Evolutionary conservation across 2,888 invertebrate genomes (phyloP).

Genomic region (Zaprionus obscuricornis): DNA sequence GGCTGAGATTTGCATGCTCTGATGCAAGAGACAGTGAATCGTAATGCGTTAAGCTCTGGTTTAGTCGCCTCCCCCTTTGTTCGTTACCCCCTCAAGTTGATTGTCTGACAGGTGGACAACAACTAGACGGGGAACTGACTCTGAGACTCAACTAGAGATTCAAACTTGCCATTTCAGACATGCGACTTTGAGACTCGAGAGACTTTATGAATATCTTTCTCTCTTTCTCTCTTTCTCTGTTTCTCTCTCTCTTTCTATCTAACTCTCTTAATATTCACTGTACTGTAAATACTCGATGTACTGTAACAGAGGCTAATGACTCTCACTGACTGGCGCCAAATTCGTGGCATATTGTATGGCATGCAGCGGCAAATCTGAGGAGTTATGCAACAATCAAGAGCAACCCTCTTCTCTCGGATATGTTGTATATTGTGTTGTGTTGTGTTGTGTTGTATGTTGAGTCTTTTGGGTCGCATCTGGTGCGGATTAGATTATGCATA

Average conservation of each 20-base stretch:
- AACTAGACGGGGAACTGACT: slow-evolving; percentile 8
- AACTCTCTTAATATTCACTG: no score
- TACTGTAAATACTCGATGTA: no score
- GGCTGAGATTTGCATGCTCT: slow-evolving; percentile 51
- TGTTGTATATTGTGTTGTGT: no score
- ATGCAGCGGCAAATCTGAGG: slow-evolving; percentile 38
- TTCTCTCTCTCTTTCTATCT: no score
- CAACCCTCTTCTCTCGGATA: background rate
- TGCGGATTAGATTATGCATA: slow-evolving; percentile 83
- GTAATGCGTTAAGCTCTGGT: slow-evolving; percentile 58
- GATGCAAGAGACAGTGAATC: slow-evolving; percentile 51
- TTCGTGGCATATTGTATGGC: slow-evolving; percentile 54
- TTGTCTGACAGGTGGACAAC: slow-evolving; percentile 60
- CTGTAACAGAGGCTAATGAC: slow-evolving; percentile 51
- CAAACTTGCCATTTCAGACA: no score
- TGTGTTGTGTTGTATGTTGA: background rate
- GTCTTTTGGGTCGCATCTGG: slow-evolving; percentile 74
- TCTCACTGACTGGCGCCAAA: slow-evolving; percentile 40
- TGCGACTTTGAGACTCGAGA: no score
- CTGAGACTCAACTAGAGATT: background rate
- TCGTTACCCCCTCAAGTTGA: background rate
- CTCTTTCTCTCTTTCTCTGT: no score
- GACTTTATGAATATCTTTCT: no score
- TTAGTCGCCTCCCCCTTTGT: background rate
- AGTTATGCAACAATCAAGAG: background rate